Evolutionary conservation across 2,797 vertebrate genomes (phyloP).

Genomic region (Sebastes vulpes): DNA sequence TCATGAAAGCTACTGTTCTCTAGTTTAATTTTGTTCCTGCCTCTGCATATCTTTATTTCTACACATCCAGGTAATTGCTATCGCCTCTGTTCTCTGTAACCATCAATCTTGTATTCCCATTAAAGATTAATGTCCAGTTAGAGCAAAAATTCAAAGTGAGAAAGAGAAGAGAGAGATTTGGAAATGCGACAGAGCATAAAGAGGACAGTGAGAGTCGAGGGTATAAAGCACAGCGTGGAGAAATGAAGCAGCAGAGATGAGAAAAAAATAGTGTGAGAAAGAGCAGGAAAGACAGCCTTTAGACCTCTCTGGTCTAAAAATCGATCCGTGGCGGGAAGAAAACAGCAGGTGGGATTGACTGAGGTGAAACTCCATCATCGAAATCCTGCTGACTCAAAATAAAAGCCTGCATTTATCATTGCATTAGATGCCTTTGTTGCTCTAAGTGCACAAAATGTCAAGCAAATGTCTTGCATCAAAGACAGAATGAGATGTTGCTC

Average conservation of each 20-base stretch:
- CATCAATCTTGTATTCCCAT: slow-evolving; percentile 10
- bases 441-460: slow-evolving; percentile 6
- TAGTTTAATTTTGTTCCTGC: neutral
- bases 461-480: slow-evolving; percentile 19
- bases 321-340: slow-evolving; percentile 39
- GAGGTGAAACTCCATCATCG: slow-evolving; percentile 29
- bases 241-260: slow-evolving; percentile 31
- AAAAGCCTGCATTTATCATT: slow-evolving; percentile 27
- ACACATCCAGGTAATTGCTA: slow-evolving; percentile 25
- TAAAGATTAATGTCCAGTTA: slow-evolving; percentile 19
- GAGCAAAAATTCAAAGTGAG: slow-evolving; percentile 17
- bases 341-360: slow-evolving; percentile 36
- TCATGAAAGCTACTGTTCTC: neutral
- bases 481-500: slow-evolving; percentile 4
- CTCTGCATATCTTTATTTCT: slow-evolving; percentile 3
- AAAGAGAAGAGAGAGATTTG: slow-evolving; percentile 30
- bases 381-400: slow-evolving; percentile 30
- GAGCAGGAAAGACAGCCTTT: slow-evolving; percentile 9
- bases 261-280: slow-evolving; percentile 41
- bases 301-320: slow-evolving; percentile 41
- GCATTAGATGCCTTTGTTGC: slow-evolving; percentile 32
- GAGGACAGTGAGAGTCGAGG: slow-evolving; percentile 25
- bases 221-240: slow-evolving; percentile 11
- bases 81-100: slow-evolving; percentile 12
- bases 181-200: slow-evolving; percentile 35